Base-by-base conservation (phyloP, 2,797 vertebrate genomes). In the Syndactyla subalaris region DNA sequence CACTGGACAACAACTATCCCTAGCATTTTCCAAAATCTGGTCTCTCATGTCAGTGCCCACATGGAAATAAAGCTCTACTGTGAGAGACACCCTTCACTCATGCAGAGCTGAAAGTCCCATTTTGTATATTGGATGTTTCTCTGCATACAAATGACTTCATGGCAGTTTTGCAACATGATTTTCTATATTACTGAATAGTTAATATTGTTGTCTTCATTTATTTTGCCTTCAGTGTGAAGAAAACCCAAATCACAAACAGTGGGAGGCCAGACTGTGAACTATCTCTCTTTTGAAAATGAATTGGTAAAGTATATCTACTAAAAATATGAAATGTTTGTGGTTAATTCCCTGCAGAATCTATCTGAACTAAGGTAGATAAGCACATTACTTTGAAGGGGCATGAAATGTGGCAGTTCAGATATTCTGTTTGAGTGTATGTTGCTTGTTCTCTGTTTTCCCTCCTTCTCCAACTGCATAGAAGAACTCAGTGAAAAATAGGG, bases 251-350 rank as follows among this genome's bases (percentile, higher is more conserved):
- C 15, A 66, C 15, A 41, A 65, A 58, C 45, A 68, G 62, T 41
- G n/a, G 41, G 34, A 89, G 86, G 29, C 19, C 54, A 78, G 22
- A 41, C 15, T 65, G 21, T 57, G n/a, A 76, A 73, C 66, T 68
- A 30, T 24, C 29, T 89, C 55, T 30, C 34, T 59, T 81, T 88
- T 57, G 76, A 88, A 94, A 93, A 61, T 51, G 14, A 88, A 86
- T 62, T 70, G 27, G 49, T 36, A 58, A 82, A 89, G 36, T 32
- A 22, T 54, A 65, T 26, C 8, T 84, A 15, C 46, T 46, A 46
- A 90, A 90, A 84, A 75, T 54, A 29, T 1, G 6, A 80, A 36
- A 57, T 9, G 8, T 46, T 90, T 88, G 62, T 55, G 38, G 61
- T 86, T 92, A 75, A 67, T 78, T 74, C n/a, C 58, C 61, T 14